These are phyloP conservation scores for Dolichomitus sp. DNA, from an alignment of 2,888 invertebrate species.

Conservation along the genomic window DNA sequence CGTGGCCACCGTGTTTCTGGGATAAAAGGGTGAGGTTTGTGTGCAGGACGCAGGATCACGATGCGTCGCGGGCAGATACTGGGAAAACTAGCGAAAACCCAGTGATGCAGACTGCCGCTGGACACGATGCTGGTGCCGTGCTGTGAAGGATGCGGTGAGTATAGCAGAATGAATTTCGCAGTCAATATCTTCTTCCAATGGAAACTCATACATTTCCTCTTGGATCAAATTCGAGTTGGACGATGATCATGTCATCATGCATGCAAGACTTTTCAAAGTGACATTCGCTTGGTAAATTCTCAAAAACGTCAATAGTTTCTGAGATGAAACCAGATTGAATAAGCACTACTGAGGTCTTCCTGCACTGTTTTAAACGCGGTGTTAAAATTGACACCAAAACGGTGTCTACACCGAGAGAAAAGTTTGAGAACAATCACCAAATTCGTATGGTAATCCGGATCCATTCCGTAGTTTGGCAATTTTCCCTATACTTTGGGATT, in stretches of 20 bases:
- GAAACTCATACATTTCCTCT: not conserved
- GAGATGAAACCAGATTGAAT: not conserved
- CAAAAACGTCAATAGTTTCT: not conserved
- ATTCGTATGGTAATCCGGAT: no score
- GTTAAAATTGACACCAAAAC: no score
- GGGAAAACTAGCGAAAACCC: constrained; percentile 53
- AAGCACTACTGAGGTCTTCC: not conserved
- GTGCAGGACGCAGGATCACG: constrained; percentile 33
- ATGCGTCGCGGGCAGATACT: constrained; percentile 54
- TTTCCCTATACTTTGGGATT: no score
- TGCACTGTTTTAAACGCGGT: no score
- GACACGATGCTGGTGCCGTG: constrained; percentile 36
- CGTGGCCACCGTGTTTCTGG: constrained; percentile 50
- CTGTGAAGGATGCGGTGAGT: constrained; percentile 8
- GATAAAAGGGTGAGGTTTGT: constrained; percentile 57
- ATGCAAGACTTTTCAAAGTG: not conserved
- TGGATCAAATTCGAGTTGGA: not conserved
- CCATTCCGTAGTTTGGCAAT: no score
- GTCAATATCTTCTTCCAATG: not conserved
- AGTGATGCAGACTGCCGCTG: constrained; percentile 49
- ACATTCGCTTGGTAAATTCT: not conserved
- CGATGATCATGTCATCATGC: not conserved
- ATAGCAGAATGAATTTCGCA: not conserved
- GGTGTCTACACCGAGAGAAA: no score
- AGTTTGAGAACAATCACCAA: no score